Base-by-base conservation (phyloP, 2,113 vertebrate genomes). In the Lathamus discolor region DNA sequence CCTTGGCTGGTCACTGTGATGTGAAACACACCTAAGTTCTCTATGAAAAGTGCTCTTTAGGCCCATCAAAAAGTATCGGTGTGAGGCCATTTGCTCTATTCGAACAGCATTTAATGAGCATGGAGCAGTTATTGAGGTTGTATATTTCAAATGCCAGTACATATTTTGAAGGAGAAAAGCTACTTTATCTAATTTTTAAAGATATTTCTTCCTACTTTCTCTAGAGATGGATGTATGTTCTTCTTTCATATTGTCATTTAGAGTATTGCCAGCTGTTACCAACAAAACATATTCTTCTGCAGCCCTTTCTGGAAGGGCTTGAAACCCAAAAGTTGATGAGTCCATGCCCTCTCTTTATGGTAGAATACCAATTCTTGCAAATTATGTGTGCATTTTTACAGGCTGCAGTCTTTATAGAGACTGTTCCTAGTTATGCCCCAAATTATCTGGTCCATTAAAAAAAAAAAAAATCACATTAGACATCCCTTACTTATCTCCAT, bases 371-470 rank as follows among this genome's bases (percentile, higher is more conserved):
- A 48, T 95, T 85, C 61, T 88, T 67, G 35, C 39, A 55, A 33
- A 75, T 67, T 59, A 15, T 25, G 31, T 25, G 51, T 52, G 27
- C 15, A 16, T 84, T 86, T 93, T 95, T 88, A 77, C 68, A 93
- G 61, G 46, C 73, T 4, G 1, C 27, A 3, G 41, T 93, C 87
- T 96, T 96, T 96, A 91, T 75, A 81, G 86, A 95, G 66, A 57
- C 69, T 97, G 95, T 86, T 67, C 70, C 87, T 52, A 74, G 92
- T 91, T 70, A 84, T 96, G 59, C 84, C 93, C 83, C 92, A 97
- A 97, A 97, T 97, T 97, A 97, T 96, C 77, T 96, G 96, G 79
- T 77, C 82, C 75, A 94, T 97, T 97, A 94, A 96, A 92, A 93
- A 68, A 55, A 57, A 57, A 57, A 85, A 96, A 96, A 52, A 9